Evolutionary conservation across 1,140 invertebrate genomes (phyloP).

Genomic region (Epicauta chinensis): DNA sequence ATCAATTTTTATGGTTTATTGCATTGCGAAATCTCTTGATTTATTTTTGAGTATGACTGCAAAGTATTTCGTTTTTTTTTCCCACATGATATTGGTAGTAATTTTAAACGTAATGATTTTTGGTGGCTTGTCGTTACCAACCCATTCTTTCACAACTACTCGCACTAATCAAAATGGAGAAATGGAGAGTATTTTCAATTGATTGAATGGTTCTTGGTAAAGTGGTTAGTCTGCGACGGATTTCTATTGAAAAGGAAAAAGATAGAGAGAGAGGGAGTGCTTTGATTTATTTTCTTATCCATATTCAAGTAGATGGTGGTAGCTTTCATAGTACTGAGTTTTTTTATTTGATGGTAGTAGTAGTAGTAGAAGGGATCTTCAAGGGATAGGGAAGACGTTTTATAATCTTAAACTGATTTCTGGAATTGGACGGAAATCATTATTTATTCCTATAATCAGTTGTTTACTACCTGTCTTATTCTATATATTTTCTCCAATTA

Average conservation of each 20-base stretch:
- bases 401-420: too few relatives aligned
- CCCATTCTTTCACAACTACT: too few relatives aligned
- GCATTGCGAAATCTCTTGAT: constrained; percentile 4
- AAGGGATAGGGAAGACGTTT: too few relatives aligned
- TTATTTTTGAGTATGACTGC: constrained; percentile 9
- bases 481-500: too few relatives aligned
- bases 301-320: constrained; percentile 32
- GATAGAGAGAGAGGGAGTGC: background rate
- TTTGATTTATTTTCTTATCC: constrained; percentile 37
- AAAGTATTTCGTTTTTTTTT: constrained; percentile 12
- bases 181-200: constrained; percentile 13
- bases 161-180: too few relatives aligned
- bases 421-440: too few relatives aligned
- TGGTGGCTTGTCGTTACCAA: background rate
- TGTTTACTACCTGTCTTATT: too few relatives aligned
- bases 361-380: too few relatives aligned
- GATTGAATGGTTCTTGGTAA: constrained; percentile 21
- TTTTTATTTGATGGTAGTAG: constrained; percentile 1
- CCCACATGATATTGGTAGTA: too few relatives aligned
- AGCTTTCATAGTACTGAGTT: constrained; percentile 11
- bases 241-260: constrained; percentile 20
- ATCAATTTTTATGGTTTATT: background rate
- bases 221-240: constrained; percentile 16
- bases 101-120: too few relatives aligned
- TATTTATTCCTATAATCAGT: too few relatives aligned